phyloP scores from a whole-genome alignment of 2,113 vertebrate genomes.

The Peromyscus maniculatus region DNA sequence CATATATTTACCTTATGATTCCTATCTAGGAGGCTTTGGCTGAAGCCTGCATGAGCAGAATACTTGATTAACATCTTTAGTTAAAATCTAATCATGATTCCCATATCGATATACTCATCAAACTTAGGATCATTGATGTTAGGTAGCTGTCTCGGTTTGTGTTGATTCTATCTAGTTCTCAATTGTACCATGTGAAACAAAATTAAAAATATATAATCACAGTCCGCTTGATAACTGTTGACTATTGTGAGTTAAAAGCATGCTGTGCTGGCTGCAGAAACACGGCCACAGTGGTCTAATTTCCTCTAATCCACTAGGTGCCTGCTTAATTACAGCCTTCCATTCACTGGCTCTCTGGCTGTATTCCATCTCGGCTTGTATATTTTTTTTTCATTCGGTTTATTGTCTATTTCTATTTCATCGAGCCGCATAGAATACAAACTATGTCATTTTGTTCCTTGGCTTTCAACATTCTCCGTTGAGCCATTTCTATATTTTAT shows the following conservation, averaged over 20 bases:
- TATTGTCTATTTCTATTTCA: constrained; percentile 76
- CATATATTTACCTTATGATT: constrained; percentile 80
- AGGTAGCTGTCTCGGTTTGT: constrained; percentile 65
- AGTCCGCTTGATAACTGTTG: constrained; percentile 71
- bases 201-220: constrained; percentile 81
- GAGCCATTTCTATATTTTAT: constrained; percentile 62
- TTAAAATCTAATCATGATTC: constrained; percentile 47
- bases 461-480: neutral
- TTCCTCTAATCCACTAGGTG: constrained; percentile 81
- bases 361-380: constrained; percentile 72
- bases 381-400: constrained; percentile 73
- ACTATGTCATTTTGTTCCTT: constrained; percentile 15
- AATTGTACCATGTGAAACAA: constrained; percentile 71
- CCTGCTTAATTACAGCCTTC: constrained; percentile 80
- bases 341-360: constrained; percentile 78
- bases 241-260: constrained; percentile 74
- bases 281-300: constrained; percentile 65
- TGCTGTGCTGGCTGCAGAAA: constrained; percentile 71
- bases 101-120: constrained; percentile 20
- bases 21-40: constrained; percentile 74
- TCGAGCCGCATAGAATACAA: constrained; percentile 25
- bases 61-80: constrained; percentile 50
- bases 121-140: constrained; percentile 54
- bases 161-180: constrained; percentile 67
- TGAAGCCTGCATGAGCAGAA: constrained; percentile 52